Conservation (phyloP, 1,140 invertebrate species). For the Copidosoma floridanum region DNA sequence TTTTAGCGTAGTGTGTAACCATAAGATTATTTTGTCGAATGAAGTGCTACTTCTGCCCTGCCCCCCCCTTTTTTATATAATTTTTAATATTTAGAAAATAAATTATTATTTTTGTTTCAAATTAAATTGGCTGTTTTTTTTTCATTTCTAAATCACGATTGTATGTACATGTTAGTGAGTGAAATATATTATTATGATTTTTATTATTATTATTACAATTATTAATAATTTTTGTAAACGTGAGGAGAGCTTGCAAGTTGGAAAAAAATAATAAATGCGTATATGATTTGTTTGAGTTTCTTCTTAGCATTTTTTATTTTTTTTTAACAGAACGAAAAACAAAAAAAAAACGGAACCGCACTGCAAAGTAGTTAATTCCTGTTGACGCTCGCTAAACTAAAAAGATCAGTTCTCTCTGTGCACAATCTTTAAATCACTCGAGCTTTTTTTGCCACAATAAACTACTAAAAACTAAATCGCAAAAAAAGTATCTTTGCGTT, state of each 20-base stretch:
- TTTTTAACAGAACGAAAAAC: background rate
- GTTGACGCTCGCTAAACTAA: constrained; percentile 10
- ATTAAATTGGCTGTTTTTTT: constrained; percentile 28
- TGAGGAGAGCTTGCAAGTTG: background rate
- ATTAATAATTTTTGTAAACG: constrained; percentile 13
- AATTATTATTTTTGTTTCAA: constrained; percentile 29
- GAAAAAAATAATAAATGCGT: background rate
- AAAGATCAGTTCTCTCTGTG: constrained; percentile 16
- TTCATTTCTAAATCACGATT: constrained; percentile 25
- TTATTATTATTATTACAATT: constrained; percentile 3
- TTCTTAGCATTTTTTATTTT: constrained; percentile 9
- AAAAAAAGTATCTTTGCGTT: no score
- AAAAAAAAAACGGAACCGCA: background rate
- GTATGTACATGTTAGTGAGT: constrained; percentile 23
- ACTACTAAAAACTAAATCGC: no score
- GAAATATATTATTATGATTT: constrained; percentile 10
- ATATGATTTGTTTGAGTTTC: constrained; percentile 7
- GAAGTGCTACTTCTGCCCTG: background rate
- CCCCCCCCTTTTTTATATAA: constrained; percentile 7
- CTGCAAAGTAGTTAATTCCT: background rate
- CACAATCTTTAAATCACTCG: no score
- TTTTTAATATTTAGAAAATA: constrained; percentile 23
- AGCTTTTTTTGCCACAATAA: no score
- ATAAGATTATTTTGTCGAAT: no score
- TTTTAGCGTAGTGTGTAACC: constrained; percentile 6